Evolutionary conservation across 2,888 invertebrate genomes (phyloP).

Genomic region (Phlogophora meticulosa): DNA sequence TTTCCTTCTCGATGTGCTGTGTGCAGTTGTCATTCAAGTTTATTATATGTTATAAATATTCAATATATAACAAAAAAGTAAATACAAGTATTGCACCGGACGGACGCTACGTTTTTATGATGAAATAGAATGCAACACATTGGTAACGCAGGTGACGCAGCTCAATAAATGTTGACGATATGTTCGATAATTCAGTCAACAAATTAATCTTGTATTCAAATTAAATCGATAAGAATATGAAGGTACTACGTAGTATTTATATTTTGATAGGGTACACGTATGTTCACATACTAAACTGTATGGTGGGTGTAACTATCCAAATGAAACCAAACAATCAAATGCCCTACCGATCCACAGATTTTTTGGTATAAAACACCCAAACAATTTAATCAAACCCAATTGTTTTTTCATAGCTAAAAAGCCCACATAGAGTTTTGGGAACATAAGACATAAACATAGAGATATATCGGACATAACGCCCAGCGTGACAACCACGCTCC

Average conservation of each 20-base stretch:
- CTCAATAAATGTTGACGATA: conserved; percentile 46
- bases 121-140: conserved; percentile 58
- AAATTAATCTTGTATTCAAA: conserved; percentile 60
- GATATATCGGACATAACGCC: conserved; percentile 71
- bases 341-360: conserved; percentile 26
- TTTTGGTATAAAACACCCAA: conserved; percentile 42
- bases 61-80: conserved; percentile 72
- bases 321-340: conserved; percentile 29
- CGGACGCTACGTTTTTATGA: conserved; percentile 55
- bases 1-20: conserved; percentile 72
- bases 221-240: conserved; percentile 33
- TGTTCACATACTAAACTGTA: conserved; percentile 1
- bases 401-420: conserved; percentile 63
- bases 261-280: conserved; percentile 26
- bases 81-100: conserved; percentile 48
- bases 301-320: conserved; percentile 35
- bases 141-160: conserved; percentile 29
- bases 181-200: conserved; percentile 54
- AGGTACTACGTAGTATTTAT: conserved; percentile 24
- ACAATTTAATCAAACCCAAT: conserved; percentile 60
- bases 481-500: conserved; percentile 74
- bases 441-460: conserved; percentile 76
- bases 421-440: conserved; percentile 74
- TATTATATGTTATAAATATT: conserved; percentile 82
- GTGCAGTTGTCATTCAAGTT: conserved; percentile 76